phyloP scores from a whole-genome alignment of 2,113 vertebrate genomes.

The Phyllopteryx taeniolatus region DNA sequence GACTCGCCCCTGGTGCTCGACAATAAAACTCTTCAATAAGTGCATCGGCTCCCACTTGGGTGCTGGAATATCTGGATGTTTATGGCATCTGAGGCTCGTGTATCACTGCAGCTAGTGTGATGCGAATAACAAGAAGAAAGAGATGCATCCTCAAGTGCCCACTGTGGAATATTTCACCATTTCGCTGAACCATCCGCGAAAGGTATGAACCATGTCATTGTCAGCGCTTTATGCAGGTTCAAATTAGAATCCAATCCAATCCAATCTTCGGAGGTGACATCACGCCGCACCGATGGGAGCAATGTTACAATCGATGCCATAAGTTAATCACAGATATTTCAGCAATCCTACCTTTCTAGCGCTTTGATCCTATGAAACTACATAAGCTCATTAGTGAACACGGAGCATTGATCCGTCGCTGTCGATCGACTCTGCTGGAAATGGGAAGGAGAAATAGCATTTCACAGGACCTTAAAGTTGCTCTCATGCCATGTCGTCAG shows the following conservation, averaged over 20 bases:
- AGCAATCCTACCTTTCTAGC: slow-evolving; percentile 13
- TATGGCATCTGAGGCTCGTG: slow-evolving; percentile 29
- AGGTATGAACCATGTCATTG: neutral
- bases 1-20: slow-evolving; percentile 1
- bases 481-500: neutral
- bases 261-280: neutral
- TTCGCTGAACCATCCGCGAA: neutral
- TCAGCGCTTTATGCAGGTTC: neutral
- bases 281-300: neutral
- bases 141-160: slow-evolving; percentile 20
- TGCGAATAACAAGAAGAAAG: slow-evolving; percentile 7
- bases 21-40: slow-evolving; percentile 21
- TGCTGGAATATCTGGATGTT: slow-evolving; percentile 32
- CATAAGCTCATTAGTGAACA: slow-evolving; percentile 6
- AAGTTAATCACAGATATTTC: slow-evolving; percentile 2
- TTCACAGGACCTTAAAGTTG: slow-evolving; percentile 1
- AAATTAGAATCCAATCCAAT: neutral
- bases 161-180: slow-evolving; percentile 26
- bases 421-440: slow-evolving; percentile 2
- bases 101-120: slow-evolving; percentile 11
- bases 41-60: slow-evolving; percentile 20
- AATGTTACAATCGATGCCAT: neutral
- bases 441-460: slow-evolving; percentile 5
- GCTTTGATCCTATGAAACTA: slow-evolving; percentile 10
- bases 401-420: slow-evolving; percentile 10